Base-by-base conservation (phyloP, 2,113 vertebrate species). In the Melanotaenia duboulayi region DNA sequence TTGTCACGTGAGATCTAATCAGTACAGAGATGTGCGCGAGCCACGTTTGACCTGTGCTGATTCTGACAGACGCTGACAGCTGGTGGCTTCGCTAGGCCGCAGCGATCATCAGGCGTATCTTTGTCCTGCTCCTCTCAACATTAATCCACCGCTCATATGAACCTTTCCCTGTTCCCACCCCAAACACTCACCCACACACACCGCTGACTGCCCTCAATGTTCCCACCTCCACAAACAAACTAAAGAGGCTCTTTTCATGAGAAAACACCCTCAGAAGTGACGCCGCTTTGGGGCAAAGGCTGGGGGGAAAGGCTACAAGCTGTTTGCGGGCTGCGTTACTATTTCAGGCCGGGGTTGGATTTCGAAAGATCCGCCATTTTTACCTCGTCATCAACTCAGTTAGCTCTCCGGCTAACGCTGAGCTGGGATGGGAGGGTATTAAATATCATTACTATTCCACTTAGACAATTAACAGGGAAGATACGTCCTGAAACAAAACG, bases 301-400 rank as follows among this genome's bases (percentile, higher is more conserved):
- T 17, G 44, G 52, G 20, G 16, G 48, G 17, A 19, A 64, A 71
- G 19, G 59, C 68, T 76, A 58, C 69, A 35, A 52, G 77, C 76
- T 70, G 58, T 22, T 73, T 62, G 55, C 62, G 65, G 65, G 74
- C 82, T 75, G 74, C 67, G 85, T 62, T 83, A 85, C 91, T 94
- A 94, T 94, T 91, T 95, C 95, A 95, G 95, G 96, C 95, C 90
- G 90, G 95, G 93, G 91, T 94, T 93, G 92, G 92, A 97, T 97
- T 98, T 98, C 96, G 96, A 98, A 98, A 97, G 96, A 97, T 97
- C 96, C 96, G 96, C 96, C 96, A 97, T 96, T 96, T 97, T 96
- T 95, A 94, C 93, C 88, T 94, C 96, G 96, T 97, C 96, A 97
- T 96, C 95, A 92, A 81, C 86, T 89, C 91, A 28, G 88, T 87